Percentiles rank a stretch among this genome's conserved stretches.
These are phyloP conservation scores for Sinonovacula constricta DNA, from an alignment of 1,140 invertebrate species.

Conservation along the genomic window DNA sequence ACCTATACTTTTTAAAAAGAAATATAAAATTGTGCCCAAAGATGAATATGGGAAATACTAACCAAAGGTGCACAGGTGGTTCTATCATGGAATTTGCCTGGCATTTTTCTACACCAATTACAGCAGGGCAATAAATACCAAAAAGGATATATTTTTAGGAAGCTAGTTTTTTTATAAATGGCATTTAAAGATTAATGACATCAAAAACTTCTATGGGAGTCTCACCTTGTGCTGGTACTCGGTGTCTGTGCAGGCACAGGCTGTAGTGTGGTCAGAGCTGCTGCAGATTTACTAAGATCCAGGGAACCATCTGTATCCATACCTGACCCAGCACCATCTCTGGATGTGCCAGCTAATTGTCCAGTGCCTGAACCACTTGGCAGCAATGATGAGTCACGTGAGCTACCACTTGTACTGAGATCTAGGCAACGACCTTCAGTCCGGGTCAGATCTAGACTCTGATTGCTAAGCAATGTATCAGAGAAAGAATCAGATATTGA, in stretches of 20 bases:
- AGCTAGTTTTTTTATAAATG: no score
- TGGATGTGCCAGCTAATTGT: neutral
- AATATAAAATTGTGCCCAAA: no score
- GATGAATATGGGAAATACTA: no score
- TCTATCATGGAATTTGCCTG: no score
- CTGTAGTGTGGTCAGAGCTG: slow-evolving; percentile 29
- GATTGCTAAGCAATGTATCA: neutral
- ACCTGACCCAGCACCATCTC: neutral
- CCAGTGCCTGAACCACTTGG: neutral
- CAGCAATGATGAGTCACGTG: neutral
- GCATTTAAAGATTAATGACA: no score
- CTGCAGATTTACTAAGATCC: slow-evolving; percentile 40
- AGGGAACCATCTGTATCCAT: slow-evolving; percentile 46
- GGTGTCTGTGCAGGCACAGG: neutral
- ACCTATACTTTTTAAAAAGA: no score
- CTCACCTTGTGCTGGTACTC: slow-evolving; percentile 17
- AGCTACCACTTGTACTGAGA: slow-evolving; percentile 4
- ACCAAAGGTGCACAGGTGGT: no score
- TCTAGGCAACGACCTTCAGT: neutral
- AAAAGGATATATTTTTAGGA: no score
- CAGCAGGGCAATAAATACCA: no score
- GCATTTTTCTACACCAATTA: no score
- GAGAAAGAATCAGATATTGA: neutral
- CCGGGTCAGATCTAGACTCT: neutral
- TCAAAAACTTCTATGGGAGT: neutral